Percentiles rank a stretch among this genome's conserved stretches.
phyloP scores from a whole-genome alignment of 1,140 invertebrate species.

The Caerostris darwini region DNA sequence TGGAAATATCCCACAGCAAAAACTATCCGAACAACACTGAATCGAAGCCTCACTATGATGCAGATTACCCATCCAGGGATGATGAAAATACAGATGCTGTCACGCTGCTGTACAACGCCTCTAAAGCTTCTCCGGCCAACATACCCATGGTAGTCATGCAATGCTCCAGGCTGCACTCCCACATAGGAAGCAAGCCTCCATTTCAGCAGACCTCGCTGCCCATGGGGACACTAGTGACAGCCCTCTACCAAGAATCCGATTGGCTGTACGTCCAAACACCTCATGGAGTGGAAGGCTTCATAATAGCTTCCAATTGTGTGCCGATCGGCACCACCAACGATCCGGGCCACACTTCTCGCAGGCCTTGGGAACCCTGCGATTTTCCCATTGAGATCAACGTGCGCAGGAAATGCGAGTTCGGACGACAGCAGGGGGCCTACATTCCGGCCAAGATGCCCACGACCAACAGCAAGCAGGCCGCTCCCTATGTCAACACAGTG shows the following conservation, averaged over 20 bases:
- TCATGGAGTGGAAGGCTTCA: slow-evolving; percentile 89
- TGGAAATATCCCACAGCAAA: slow-evolving; percentile 14
- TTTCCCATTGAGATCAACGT: slow-evolving; percentile 61
- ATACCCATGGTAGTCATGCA: slow-evolving; percentile 90
- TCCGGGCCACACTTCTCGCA: background rate
- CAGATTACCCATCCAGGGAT: background rate
- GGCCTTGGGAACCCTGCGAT: slow-evolving; percentile 74
- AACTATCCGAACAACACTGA: background rate
- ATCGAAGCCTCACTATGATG: background rate
- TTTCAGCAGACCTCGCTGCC: slow-evolving; percentile 83
- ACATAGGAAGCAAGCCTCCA: slow-evolving; percentile 83
- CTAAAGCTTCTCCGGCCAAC: slow-evolving; percentile 88
- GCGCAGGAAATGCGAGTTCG: slow-evolving; percentile 23
- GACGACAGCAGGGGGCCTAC: slow-evolving; percentile 12
- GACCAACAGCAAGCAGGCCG: slow-evolving; percentile 1
- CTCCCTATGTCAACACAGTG: slow-evolving; percentile 44
- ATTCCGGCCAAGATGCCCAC: slow-evolving; percentile 34
- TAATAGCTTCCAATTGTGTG: slow-evolving; percentile 85
- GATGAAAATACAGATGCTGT: slow-evolving; percentile 84
- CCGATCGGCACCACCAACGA: slow-evolving; percentile 85
- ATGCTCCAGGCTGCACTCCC: slow-evolving; percentile 86
- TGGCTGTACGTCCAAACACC: slow-evolving; percentile 92
- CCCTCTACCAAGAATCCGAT: slow-evolving; percentile 89
- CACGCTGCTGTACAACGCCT: slow-evolving; percentile 88
- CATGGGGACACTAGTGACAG: slow-evolving; percentile 91